These are phyloP conservation scores for Pararge aegeria DNA, from an alignment of 1,140 invertebrate genomes.

Conservation along the genomic window DNA sequence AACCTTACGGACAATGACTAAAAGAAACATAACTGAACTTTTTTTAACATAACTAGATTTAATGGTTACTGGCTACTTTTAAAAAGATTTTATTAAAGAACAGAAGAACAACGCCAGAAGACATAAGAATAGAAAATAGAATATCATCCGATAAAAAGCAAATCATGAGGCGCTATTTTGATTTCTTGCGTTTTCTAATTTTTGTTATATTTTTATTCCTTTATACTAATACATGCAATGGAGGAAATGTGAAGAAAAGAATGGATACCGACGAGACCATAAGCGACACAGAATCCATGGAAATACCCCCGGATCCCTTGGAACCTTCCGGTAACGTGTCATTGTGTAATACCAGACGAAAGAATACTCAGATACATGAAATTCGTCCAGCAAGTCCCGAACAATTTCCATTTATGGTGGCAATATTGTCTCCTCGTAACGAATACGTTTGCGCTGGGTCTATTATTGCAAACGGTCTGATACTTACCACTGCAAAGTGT, in stretches of 20 bases:
- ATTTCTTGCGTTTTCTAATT: slow-evolving; percentile 37
- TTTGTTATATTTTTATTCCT: slow-evolving; percentile 37
- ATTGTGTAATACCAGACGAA: slow-evolving; percentile 53
- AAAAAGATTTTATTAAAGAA: slow-evolving; percentile 9
- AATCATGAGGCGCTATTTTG: slow-evolving; percentile 38
- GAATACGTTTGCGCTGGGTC: slow-evolving; percentile 64
- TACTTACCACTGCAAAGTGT: slow-evolving; percentile 62
- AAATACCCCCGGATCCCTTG: slow-evolving; percentile 42
- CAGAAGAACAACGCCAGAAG: slow-evolving; percentile 8
- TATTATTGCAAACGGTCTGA: slow-evolving; percentile 57
- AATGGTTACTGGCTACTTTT: background rate
- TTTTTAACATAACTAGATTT: too few relatives aligned
- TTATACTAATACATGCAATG: slow-evolving; percentile 15
- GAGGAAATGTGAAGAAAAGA: slow-evolving; percentile 64
- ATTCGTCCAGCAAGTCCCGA: slow-evolving; percentile 41
- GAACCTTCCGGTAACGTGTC: slow-evolving; percentile 40
- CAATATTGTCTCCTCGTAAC: slow-evolving; percentile 60
- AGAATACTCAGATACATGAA: slow-evolving; percentile 59
- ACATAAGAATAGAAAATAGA: slow-evolving; percentile 23
- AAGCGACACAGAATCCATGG: slow-evolving; percentile 47
- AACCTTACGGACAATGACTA: too few relatives aligned
- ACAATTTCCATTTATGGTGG: slow-evolving; percentile 66
- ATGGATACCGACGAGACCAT: slow-evolving; percentile 55
- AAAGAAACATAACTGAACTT: too few relatives aligned
- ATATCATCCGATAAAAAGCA: slow-evolving; percentile 25